Evolutionary conservation across 1,140 invertebrate genomes (phyloP).

Genomic region (Camponotus vicinus): DNA sequence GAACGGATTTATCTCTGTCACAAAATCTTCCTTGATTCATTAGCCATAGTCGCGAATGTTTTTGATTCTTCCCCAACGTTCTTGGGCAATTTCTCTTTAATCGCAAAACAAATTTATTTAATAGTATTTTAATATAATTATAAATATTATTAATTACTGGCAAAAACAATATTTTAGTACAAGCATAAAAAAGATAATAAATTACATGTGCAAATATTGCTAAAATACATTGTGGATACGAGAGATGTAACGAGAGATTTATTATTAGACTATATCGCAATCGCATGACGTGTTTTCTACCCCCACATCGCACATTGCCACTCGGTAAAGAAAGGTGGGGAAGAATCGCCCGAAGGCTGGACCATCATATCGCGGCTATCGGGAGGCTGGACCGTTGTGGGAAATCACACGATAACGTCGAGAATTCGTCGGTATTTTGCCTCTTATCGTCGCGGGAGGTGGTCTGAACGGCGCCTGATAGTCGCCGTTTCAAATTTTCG

Average conservation of each 20-base stretch:
- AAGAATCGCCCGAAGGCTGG: slow-evolving; percentile 29
- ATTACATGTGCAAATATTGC: not conserved
- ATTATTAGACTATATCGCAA: not conserved
- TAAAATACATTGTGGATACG: not conserved
- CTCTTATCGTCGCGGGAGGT: slow-evolving; percentile 63
- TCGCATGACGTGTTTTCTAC: not conserved
- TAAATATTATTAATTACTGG: no score
- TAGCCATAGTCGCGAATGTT: not conserved
- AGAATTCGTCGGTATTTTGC: slow-evolving; percentile 64
- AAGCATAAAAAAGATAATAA: not conserved
- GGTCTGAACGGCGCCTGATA: slow-evolving; percentile 42
- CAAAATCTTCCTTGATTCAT: not conserved
- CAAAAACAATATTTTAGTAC: not conserved
- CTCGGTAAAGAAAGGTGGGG: slow-evolving; percentile 36
- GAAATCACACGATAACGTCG: slow-evolving; percentile 75
- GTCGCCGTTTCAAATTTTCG: not conserved
- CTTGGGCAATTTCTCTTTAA: not conserved
- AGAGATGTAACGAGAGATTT: slow-evolving; percentile 14
- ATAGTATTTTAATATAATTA: no score
- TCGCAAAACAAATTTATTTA: not conserved
- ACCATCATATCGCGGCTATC: slow-evolving; percentile 61
- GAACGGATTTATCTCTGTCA: not conserved
- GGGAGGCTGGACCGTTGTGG: slow-evolving; percentile 70
- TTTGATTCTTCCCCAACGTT: not conserved
- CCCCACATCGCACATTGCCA: slow-evolving; percentile 25